A percentile compares a stretch with the other conserved stretches of the same genome.
Conservation (phyloP, 2,888 invertebrate genomes). For the Cancer borealis region DNA sequence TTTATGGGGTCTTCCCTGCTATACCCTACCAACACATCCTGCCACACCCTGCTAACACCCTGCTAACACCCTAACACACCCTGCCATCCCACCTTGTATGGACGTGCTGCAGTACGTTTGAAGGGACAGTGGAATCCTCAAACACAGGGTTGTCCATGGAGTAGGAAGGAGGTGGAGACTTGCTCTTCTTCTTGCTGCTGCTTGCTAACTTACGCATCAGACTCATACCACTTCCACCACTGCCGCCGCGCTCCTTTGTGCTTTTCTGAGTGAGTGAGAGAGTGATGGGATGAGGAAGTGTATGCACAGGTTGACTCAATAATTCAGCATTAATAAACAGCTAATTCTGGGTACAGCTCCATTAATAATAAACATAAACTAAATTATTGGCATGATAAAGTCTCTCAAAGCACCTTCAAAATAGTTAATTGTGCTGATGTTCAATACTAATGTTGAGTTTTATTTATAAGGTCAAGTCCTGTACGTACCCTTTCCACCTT, state of each 20-base stretch:
- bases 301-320: too few relatives aligned
- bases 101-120: constrained; percentile 26
- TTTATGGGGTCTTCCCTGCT: neutral
- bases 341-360: too few relatives aligned
- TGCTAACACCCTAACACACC: neutral
- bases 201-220: constrained; percentile 66
- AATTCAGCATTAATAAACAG: too few relatives aligned
- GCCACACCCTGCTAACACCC: neutral
- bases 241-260: constrained; percentile 59
- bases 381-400: neutral
- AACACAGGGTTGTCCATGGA: constrained; percentile 73
- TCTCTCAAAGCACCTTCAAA: neutral
- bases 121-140: constrained; percentile 61
- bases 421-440: neutral
- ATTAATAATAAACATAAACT: too few relatives aligned
- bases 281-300: neutral
- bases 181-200: constrained; percentile 69
- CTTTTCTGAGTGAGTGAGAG: constrained; percentile 42
- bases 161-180: constrained; percentile 70
- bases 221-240: constrained; percentile 64
- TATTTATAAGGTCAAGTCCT: neutral
- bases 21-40: neutral
- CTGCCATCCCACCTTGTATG: constrained; percentile 59
- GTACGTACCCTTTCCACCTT: constrained; percentile 63
- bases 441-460: neutral